phyloP scores from a whole-genome alignment of 2,113 vertebrate species.

The Oryctolagus cuniculus region DNA sequence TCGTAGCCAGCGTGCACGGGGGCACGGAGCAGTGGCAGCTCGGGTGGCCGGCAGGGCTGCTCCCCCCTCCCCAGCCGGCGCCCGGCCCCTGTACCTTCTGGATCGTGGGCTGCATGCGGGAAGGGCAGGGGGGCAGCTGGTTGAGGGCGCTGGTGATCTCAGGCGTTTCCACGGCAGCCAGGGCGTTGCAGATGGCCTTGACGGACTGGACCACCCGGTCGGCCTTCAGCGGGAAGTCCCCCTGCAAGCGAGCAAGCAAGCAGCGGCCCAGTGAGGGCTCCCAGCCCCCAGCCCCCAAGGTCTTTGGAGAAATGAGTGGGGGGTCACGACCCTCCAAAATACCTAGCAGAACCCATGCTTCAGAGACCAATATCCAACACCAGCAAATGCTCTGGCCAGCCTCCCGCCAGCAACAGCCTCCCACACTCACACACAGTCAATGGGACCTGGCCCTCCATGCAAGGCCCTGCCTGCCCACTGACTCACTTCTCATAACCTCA shows the following conservation, averaged over 20 bases:
- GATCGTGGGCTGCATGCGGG: slow-evolving; percentile 95
- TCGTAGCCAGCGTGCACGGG: no score
- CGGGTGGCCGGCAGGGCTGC: fast-evolving
- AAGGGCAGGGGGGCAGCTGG: slow-evolving; percentile 96
- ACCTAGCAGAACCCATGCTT: not conserved
- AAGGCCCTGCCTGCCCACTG: not conserved
- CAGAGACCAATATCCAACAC: not conserved
- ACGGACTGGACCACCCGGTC: slow-evolving; percentile 97
- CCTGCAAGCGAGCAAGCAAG: slow-evolving; percentile 82
- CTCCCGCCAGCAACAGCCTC: not conserved
- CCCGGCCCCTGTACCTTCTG: slow-evolving; percentile 90
- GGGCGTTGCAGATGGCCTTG: slow-evolving; percentile 95
- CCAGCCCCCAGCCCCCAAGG: not conserved
- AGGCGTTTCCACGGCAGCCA: slow-evolving; percentile 94
- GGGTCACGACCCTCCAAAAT: not conserved
- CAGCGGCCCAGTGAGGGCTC: not conserved
- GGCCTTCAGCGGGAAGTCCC: slow-evolving; percentile 91
- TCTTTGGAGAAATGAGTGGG: not conserved
- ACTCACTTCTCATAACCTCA: not conserved
- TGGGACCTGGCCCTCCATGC: no score
- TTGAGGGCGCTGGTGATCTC: slow-evolving; percentile 95
- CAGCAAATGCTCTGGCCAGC: not conserved
- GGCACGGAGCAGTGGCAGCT: not conserved
- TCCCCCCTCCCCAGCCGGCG: fast-evolving
- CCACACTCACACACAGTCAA: not conserved